Evolutionary conservation across 2,113 vertebrate species (phyloP).

Genomic region (Sphyrna mokarran): DNA sequence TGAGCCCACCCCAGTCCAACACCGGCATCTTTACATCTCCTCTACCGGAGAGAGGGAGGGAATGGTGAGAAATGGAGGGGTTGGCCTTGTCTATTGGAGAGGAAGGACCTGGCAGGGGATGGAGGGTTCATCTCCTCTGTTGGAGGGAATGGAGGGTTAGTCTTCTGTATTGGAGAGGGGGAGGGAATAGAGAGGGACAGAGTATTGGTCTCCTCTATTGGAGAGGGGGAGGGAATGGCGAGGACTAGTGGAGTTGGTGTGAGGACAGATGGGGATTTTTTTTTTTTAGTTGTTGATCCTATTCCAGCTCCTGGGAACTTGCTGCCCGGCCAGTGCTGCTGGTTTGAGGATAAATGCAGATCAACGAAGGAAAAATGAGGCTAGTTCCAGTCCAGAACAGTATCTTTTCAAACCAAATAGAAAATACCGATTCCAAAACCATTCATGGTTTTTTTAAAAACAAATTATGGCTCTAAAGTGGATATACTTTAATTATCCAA

Average conservation of each 20-base stretch:
- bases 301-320: not conserved
- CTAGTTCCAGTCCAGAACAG: not conserved
- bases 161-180: no score
- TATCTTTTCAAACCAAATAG: not conserved
- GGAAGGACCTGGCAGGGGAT: no score
- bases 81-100: no score
- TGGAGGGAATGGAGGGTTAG: no score
- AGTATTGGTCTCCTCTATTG: not conserved
- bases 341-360: not conserved
- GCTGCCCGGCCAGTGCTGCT: not conserved
- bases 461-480: not conserved
- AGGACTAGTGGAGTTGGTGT: not conserved
- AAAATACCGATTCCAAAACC: not conserved
- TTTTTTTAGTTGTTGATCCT: no score
- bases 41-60: no score
- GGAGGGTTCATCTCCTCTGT: no score
- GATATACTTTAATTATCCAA: not conserved
- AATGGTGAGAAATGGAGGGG: no score
- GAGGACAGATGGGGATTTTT: not conserved
- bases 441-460: not conserved
- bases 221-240: no score
- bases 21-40: no score
- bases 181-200: no score
- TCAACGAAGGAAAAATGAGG: not conserved
- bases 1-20: no score